Conservation (phyloP, 2,113 vertebrate species). For the Eubucco bourcierii region DNA sequence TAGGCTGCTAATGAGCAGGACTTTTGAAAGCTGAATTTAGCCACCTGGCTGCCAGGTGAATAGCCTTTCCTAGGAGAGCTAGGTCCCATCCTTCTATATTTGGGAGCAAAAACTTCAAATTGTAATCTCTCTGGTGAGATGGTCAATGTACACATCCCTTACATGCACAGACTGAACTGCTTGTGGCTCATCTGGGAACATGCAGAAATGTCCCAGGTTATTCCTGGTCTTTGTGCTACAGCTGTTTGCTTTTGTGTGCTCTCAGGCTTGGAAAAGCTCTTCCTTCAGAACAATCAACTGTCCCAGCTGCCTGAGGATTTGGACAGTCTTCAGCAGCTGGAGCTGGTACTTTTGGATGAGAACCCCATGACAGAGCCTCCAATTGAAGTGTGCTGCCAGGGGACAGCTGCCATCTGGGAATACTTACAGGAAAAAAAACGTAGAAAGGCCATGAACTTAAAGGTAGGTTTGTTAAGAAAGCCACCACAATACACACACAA, state of each 20-base stretch:
- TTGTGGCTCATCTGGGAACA: neutral
- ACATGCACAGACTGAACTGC: neutral
- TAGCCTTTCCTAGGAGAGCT: neutral
- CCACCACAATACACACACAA: neutral
- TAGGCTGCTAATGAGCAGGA: neutral
- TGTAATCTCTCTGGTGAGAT: neutral
- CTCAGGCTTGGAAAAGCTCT: constrained; percentile 67
- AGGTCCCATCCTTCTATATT: neutral
- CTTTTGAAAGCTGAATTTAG: neutral
- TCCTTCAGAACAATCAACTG: constrained; percentile 65
- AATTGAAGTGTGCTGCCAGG: neutral
- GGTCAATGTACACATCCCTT: neutral
- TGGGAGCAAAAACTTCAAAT: neutral
- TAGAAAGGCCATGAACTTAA: neutral
- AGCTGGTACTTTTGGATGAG: constrained; percentile 39
- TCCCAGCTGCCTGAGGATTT: constrained; percentile 57
- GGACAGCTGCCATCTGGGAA: constrained; percentile 38
- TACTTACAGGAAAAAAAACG: constrained; percentile 22
- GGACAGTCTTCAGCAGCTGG: constrained; percentile 50
- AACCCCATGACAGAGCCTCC: constrained; percentile 64
- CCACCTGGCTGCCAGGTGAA: neutral
- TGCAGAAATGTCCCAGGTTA: neutral
- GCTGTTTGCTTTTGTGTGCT: neutral
- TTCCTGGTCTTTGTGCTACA: neutral
- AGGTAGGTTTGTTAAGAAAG: constrained; percentile 43